phyloP scores from a whole-genome alignment of 2,113 vertebrate species.

The Myrmecobius fasciatus region DNA sequence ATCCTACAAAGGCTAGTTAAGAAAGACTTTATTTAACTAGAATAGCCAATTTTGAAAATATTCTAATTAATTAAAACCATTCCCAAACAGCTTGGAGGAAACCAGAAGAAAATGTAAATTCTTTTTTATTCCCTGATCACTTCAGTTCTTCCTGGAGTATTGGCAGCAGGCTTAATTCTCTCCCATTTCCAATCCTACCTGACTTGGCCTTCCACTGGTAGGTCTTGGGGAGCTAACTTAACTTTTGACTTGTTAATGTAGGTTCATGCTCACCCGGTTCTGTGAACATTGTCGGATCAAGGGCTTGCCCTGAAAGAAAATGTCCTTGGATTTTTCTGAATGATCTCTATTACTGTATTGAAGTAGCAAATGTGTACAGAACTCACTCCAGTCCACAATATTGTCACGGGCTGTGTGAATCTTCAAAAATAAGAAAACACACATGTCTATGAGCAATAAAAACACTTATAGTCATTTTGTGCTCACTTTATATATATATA shows the following conservation, averaged over 20 bases:
- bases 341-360: conserved; percentile 76
- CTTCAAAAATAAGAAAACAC: conserved; percentile 48
- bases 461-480: not conserved
- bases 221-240: not conserved
- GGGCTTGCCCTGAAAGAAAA: conserved; percentile 66
- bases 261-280: conserved; percentile 72
- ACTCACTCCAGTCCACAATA: conserved; percentile 74
- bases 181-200: too few relatives aligned
- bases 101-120: not conserved
- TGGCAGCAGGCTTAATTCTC: not conserved
- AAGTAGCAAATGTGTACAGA: conserved; percentile 79
- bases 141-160: not conserved
- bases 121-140: not conserved
- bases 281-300: conserved; percentile 72
- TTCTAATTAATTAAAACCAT: not conserved
- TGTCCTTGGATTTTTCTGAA: conserved; percentile 25
- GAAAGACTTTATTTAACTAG: not conserved
- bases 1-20: not conserved
- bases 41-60: not conserved
- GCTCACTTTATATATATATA: not conserved
- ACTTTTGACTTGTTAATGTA: not conserved
- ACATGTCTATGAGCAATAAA: not conserved
- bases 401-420: conserved; percentile 70
- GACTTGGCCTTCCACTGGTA: fast-evolving
- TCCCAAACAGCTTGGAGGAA: not conserved